A percentile compares a stretch with the other conserved stretches of the same genome.
These are phyloP conservation scores for Gallinago nigripennis DNA, from an alignment of 2,797 vertebrate genomes.

Conservation along the genomic window DNA sequence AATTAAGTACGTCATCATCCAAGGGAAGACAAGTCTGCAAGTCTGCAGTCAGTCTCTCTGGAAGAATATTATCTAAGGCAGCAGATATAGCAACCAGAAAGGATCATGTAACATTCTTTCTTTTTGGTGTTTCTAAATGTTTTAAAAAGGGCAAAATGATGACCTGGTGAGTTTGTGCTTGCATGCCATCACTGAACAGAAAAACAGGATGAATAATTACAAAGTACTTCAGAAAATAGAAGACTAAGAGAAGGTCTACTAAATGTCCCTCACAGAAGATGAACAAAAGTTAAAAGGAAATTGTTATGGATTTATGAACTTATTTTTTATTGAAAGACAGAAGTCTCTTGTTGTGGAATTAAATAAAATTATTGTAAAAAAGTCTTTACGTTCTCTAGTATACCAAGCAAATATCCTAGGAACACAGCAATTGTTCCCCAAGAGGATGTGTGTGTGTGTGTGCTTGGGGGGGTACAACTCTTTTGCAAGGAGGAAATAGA, in stretches of 20 bases:
- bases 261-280: not conserved
- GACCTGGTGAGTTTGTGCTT: not conserved
- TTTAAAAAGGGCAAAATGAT: not conserved
- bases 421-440: not conserved
- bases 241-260: not conserved
- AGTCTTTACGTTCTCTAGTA: not conserved
- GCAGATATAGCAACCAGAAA: not conserved
- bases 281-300: not conserved
- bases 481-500: not conserved
- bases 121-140: not conserved
- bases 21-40: not conserved
- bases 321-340: not conserved
- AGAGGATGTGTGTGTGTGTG: too few relatives aligned
- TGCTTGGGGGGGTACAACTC: accelerated
- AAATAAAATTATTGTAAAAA: not conserved
- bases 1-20: not conserved
- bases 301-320: accelerated
- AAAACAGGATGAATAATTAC: not conserved
- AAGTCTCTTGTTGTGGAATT: not conserved
- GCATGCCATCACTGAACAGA: not conserved
- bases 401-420: not conserved
- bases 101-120: accelerated
- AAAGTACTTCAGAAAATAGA: not conserved
- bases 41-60: accelerated
- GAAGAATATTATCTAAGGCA: not conserved